Evolutionary conservation across 2,888 invertebrate species (phyloP), one percentile per base, ranked within the genome.

Genomic region (Thymelicus sylvestris): DNA sequence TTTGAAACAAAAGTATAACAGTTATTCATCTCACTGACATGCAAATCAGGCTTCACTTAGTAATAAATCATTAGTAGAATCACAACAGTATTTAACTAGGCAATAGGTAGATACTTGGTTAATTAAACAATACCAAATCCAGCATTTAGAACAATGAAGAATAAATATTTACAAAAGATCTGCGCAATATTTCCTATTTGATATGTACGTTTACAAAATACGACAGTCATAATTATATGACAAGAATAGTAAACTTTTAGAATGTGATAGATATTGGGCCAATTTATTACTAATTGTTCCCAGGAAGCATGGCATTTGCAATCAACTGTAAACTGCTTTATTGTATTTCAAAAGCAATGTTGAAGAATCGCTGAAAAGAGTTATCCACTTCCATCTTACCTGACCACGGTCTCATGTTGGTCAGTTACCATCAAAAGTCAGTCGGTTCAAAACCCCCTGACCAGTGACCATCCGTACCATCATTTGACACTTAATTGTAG

Each of bases 131-230:
- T 57, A 67, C 67, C 60, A 63, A 64, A 73, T 67, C 71, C 71
- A 47, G 59, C 60, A 71, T 73, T 73, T 60, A 77, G 77, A 80
- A 81, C 80, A 81, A 80, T 79, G 74, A 74, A 47, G 75, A 57
- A 66, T 74, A 67, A 77, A 74, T 80, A 78, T 83, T 82, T 82
- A 72, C 73, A 72, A 68, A 24, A 66, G 73, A 78, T 77, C 74
- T 77, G 79, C 79, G 81, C 79, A 78, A 79, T 79, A 80, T 75
- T 81, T 81, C 81, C 80, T 81, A 73, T 70, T 74, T 75, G 76
- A 73, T 61, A 73, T 67, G 73, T 74, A 80, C 67, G 66, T 59
- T 47, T 60, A 67, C 62, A 52, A 70, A 48, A 70, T 59, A 59
- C 6, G 39, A 19, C 38, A 55, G 38, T 19, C 39, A 60, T 60